These are phyloP conservation scores for Halictus ligatus DNA, from an alignment of 2,888 invertebrate species.

Conservation along the genomic window DNA sequence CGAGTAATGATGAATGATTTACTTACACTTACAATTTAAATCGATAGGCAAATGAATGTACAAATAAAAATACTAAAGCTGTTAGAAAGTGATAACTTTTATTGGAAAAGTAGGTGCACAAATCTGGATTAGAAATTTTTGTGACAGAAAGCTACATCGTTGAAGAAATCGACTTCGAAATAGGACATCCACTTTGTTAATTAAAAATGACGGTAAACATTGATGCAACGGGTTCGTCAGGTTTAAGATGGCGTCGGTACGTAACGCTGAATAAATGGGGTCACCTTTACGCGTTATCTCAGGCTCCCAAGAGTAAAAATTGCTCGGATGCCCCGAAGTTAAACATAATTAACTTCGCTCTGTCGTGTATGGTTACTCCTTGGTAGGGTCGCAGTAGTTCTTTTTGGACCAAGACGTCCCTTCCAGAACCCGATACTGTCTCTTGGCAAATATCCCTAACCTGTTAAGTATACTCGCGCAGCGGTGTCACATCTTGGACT, in stretches of 20 bases:
- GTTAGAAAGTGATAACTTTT: neutral
- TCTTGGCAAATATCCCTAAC: conserved; percentile 22
- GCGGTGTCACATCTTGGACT: conserved; percentile 16
- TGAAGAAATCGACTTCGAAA: neutral
- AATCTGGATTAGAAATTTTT: neutral
- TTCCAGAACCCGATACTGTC: conserved; percentile 10
- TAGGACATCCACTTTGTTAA: neutral
- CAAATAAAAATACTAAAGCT: neutral
- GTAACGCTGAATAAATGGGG: neutral
- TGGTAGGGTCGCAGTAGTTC: neutral
- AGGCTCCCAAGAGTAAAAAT: conserved; percentile 28
- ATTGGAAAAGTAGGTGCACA: neutral
- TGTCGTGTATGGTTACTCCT: neutral
- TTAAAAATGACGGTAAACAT: neutral
- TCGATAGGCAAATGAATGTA: neutral
- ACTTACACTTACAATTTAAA: no score
- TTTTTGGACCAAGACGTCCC: conserved; percentile 1
- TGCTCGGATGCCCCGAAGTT: conserved; percentile 3
- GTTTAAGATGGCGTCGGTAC: neutral
- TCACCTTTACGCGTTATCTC: conserved; percentile 9
- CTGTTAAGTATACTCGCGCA: conserved; percentile 14
- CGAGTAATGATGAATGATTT: no score
- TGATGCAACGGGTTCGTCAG: neutral
- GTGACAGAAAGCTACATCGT: neutral
- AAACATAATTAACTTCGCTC: conserved; percentile 8